Evolutionary conservation across 1,140 invertebrate genomes (phyloP), one percentile per base, ranked within the genome.

Genomic region (Neodiprion lecontei): DNA sequence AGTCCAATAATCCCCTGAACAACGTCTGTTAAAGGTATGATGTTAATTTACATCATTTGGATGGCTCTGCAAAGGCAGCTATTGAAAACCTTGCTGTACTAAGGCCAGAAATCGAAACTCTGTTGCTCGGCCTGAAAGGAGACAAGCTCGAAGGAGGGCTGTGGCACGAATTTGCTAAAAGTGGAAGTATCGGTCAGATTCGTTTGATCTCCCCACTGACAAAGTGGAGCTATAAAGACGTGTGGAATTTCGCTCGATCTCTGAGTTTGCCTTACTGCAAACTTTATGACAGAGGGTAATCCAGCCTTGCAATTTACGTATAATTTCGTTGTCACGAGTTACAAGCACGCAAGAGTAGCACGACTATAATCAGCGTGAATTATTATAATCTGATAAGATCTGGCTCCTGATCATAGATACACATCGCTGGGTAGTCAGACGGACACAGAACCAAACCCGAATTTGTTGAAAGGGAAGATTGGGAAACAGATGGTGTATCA

Each of bases 61-160:
- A 74, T 48, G 71, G 66, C 8, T 11, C 75, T 4, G 68, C 21
- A 40, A n/a, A 67, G 48, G n/a, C 48, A 14, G 65, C 68, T 0
- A 14, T 81, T n/a, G 70, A 73, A 28, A 71, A 76, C 28, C 77
- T 85, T n/a, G 70, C 49, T 23, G 11, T 9, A 48, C 73, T 50
- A 9, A 78, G 75, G 40, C 71, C 80, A 9, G 70, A 85, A 8
- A 70, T 83, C 8, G 78, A 81, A 28, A 76, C 70, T 50, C 76
- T 86, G 47, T 67, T 86, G 49, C 40, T 84, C 10, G 80, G 79
- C 11, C 73, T 74, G 67, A 75, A 74, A 76, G 66, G 23, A 9
- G 74, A 69, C 7, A 48, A 76, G 66, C 48, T 72, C 48, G 69
- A 68, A 21, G 68, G 10, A n/a, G 49, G 72, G 14, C 48, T 17